These are phyloP conservation scores for Peucedramus taeniatus DNA, from an alignment of 2,113 vertebrate species.

Conservation along the genomic window DNA sequence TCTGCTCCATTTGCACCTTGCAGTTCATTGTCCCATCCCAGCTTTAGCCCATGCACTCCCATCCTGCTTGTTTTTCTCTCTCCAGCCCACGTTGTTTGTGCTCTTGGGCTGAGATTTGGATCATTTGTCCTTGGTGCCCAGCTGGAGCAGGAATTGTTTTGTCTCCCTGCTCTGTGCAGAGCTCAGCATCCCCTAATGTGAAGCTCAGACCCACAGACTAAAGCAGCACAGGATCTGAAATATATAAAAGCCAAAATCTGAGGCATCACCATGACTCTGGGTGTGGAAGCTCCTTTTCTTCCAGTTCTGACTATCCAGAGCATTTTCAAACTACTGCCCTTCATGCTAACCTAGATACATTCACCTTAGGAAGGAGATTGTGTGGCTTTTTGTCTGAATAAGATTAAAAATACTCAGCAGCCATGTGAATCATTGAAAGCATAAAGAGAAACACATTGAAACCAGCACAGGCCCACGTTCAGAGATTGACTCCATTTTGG, in stretches of 20 bases:
- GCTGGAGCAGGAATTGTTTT: background rate
- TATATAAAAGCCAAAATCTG: background rate
- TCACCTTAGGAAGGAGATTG: background rate
- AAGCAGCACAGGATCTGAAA: background rate
- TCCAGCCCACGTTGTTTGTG: background rate
- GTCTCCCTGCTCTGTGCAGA: background rate
- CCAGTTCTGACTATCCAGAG: background rate
- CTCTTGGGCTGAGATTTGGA: background rate
- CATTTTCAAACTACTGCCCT: background rate
- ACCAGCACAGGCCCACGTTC: background rate
- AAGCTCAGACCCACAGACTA: background rate
- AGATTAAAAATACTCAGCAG: background rate
- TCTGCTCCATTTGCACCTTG: background rate
- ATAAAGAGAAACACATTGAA: background rate
- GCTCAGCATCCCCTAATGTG: rapidly evolving
- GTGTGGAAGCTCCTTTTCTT: background rate
- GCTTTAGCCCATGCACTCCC: background rate
- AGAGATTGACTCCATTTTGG: background rate
- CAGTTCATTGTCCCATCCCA: background rate
- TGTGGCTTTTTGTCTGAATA: background rate
- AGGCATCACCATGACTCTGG: rapidly evolving
- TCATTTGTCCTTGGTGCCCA: background rate
- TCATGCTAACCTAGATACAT: background rate
- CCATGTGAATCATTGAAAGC: background rate
- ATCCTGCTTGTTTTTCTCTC: background rate